Base-by-base conservation (phyloP, 2,113 vertebrate species). In the Indicator indicator region DNA sequence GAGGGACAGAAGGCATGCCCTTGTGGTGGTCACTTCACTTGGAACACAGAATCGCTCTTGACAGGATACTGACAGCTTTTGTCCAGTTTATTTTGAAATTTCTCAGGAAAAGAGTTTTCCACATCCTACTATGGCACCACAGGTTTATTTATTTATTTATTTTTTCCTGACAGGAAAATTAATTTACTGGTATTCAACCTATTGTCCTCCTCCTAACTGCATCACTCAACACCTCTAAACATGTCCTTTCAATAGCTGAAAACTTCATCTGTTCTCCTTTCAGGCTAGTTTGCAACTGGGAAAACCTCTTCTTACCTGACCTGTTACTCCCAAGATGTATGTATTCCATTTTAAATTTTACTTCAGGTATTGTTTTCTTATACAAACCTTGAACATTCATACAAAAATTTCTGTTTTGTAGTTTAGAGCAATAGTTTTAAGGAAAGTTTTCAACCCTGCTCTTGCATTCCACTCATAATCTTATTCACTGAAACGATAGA, bases 351-450 rank as follows among this genome's bases (percentile, higher is more conserved):
- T 94, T 23, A 85, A 23, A 26, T 32, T 78, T 86, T 93, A 84
- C 33, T 78, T 88, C 50, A 64, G 30, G 33, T 46, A 69, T 42
- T 72, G 9, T 86, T 94, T 91, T 91, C 62, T 88, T 55, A 58
- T 9, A 36, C 23, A 88, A 90, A 59, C 18, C 15, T 88, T 59
- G 30, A 44, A 69, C 19, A 33, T 83, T 86, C 82, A 72, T 27
- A 55, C 12, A 58, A 56, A 17, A 44, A 30, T 68, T 38, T 74
- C 52, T 70, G 21, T 62, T 93, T 72, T 32, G 15, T 59, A 77
- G 48, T 86, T 93, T n/a, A 74, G 16, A 81, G 58, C 14, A 78
- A 46, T 21, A 71, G 54, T 78, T 93, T 94, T 48, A 68, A 54
- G 40, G 54, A 83, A 87, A 71, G 23, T 8, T 52, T 82, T 46